These are phyloP conservation scores for Camponotus floridanus DNA, from an alignment of 1,140 invertebrate species.

Conservation along the genomic window DNA sequence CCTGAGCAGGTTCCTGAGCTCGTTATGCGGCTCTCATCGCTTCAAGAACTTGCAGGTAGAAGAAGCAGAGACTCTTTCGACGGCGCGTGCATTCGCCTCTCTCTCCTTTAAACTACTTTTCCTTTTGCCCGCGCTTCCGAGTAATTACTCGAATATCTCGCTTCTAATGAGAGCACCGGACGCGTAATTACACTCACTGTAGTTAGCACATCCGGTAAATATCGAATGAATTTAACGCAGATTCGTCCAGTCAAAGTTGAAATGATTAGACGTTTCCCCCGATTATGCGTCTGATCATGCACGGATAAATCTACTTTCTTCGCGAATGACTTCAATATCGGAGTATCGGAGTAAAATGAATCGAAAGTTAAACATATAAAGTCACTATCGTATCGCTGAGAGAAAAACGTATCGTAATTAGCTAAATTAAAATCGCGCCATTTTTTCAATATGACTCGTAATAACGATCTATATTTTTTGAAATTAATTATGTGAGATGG, in stretches of 20 bases:
- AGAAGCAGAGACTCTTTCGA: not conserved
- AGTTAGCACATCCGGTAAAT: not conserved
- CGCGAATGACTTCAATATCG: not conserved
- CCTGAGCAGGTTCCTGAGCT: conserved; percentile 80
- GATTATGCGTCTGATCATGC: not conserved
- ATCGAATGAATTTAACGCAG: conserved; percentile 20
- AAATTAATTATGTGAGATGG: not conserved
- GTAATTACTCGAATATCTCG: conserved; percentile 13
- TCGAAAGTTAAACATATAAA: not conserved
- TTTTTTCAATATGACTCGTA: not conserved
- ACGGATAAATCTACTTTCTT: not conserved
- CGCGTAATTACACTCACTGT: conserved; percentile 3
- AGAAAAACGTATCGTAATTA: not conserved
- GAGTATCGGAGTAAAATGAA: not conserved
- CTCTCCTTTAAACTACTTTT: not conserved
- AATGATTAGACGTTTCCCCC: not conserved
- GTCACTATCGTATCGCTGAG: not conserved
- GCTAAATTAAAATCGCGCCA: conserved; percentile 21
- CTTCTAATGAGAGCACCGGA: conserved; percentile 14
- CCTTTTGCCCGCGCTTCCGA: not conserved
- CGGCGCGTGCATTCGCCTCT: not conserved
- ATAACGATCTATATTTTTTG: not conserved
- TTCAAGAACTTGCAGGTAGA: conserved; percentile 90
- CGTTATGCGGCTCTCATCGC: conserved; percentile 88
- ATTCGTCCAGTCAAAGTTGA: conserved; percentile 11